These are phyloP conservation scores for Arge pagana DNA, from an alignment of 2,888 invertebrate species.

Conservation along the genomic window DNA sequence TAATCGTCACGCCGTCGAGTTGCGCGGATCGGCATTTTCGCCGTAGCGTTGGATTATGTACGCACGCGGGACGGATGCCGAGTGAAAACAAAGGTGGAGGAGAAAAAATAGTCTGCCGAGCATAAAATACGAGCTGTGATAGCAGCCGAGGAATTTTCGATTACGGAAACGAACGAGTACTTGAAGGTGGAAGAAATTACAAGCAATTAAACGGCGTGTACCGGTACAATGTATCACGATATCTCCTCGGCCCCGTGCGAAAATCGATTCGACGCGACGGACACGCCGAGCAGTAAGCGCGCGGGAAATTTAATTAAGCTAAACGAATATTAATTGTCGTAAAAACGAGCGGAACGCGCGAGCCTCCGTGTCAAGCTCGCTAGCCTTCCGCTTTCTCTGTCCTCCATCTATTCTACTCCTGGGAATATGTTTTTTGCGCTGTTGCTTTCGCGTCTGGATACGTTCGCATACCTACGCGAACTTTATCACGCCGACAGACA, in stretches of 20 bases:
- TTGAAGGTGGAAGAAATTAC: slow-evolving; percentile 28
- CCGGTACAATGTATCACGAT: slow-evolving; percentile 12
- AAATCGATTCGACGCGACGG: slow-evolving; percentile 33
- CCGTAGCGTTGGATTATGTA: no score
- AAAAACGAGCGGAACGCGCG: slow-evolving; percentile 29
- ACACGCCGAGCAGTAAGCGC: slow-evolving; percentile 16
- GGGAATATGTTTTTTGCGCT: not conserved
- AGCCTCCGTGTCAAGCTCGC: not conserved
- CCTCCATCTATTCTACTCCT: not conserved
- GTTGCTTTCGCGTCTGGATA: not conserved
- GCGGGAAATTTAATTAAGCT: slow-evolving; percentile 39
- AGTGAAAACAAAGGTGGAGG: no score
- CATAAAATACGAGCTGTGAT: no score
- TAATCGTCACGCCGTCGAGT: no score
- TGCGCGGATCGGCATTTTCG: no score
- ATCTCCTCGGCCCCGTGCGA: slow-evolving; percentile 22
- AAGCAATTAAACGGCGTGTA: slow-evolving; percentile 24
- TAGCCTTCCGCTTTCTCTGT: not conserved
- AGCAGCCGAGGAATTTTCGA: no score
- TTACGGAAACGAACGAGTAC: not conserved
- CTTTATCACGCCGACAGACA: no score
- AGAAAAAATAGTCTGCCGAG: no score
- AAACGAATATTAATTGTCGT: slow-evolving; percentile 40
- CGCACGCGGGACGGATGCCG: no score
- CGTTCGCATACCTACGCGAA: no score